Evolutionary conservation across 2,797 vertebrate genomes (phyloP).

Genomic region (Phoebastria nigripes): DNA sequence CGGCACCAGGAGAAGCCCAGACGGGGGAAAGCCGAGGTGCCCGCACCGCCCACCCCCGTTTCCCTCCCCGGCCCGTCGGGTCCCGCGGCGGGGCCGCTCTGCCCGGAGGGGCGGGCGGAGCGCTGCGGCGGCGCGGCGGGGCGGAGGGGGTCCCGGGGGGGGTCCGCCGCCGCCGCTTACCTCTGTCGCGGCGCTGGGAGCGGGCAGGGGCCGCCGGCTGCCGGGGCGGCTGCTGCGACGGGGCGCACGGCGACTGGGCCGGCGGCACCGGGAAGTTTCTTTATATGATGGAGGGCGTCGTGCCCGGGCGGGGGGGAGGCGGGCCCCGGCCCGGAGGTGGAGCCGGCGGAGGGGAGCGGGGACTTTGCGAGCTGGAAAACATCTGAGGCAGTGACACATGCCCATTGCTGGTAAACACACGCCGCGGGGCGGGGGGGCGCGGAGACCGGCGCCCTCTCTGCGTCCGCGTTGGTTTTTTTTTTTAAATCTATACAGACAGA

Average conservation of each 20-base stretch:
- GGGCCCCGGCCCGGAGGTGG: neutral
- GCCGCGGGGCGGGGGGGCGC: neutral
- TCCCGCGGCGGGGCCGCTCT: neutral
- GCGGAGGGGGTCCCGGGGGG: neutral
- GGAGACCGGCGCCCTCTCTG: neutral
- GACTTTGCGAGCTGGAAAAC: conserved; percentile 34
- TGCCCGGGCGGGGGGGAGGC: neutral
- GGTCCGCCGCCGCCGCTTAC: neutral
- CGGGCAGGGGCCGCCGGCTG: neutral
- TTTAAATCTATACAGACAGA: neutral
- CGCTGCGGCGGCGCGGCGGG: neutral
- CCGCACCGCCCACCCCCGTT: neutral
- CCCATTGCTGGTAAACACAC: conserved; percentile 24
- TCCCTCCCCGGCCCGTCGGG: neutral
- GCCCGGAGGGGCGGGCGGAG: no score
- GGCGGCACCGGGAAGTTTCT: conserved; percentile 41
- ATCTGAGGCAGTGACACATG: conserved; percentile 23
- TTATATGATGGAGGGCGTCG: conserved; percentile 42
- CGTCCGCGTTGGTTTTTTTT: neutral
- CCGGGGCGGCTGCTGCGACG: neutral
- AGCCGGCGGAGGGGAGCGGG: neutral
- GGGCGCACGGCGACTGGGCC: neutral
- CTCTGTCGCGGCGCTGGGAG: neutral
- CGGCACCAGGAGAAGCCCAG: neutral
- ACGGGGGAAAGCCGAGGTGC: no score